phyloP scores from a whole-genome alignment of 2,797 vertebrate species.

The Botia almorhae region DNA sequence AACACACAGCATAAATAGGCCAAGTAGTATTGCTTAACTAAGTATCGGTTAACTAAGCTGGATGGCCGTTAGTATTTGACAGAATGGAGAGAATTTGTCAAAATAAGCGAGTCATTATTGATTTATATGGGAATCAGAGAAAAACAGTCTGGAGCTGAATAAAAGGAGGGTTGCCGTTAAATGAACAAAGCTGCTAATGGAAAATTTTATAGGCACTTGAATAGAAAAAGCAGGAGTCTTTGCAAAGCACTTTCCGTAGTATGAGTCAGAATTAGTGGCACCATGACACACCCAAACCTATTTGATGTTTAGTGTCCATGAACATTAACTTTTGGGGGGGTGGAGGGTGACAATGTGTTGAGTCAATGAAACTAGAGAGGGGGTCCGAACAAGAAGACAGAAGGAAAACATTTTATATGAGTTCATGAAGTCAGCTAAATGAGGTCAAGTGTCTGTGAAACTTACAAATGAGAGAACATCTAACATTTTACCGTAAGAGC shows the following conservation, averaged over 20 bases:
- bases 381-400: not conserved
- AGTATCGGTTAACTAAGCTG: conserved; percentile 17
- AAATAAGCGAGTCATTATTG: conserved; percentile 16
- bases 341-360: not conserved
- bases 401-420: conserved; percentile 27
- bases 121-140: conserved; percentile 5
- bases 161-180: conserved; percentile 42
- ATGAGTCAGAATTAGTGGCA: conserved; percentile 48
- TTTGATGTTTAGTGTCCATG: conserved; percentile 34
- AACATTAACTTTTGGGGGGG: conserved; percentile 9
- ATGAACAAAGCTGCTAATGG: conserved; percentile 45
- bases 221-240: conserved; percentile 41
- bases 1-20: conserved; percentile 3
- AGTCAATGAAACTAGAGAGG: conserved; percentile 11
- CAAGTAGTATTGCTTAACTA: conserved; percentile 11
- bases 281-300: conserved; percentile 47
- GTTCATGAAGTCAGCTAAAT: not conserved
- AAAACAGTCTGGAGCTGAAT: conserved; percentile 42
- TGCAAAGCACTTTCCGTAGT: conserved; percentile 34
- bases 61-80: conserved; percentile 9
- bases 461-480: too few species aligned
- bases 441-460: not conserved
- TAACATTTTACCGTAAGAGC: too few species aligned
- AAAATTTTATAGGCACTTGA: conserved; percentile 53
- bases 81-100: conserved; percentile 28